A percentile compares a stretch with the other conserved stretches of the same genome.
phyloP scores from a whole-genome alignment of 37 sponge, comb jelly and placozoan species.

The Corticium candelabrum region DNA sequence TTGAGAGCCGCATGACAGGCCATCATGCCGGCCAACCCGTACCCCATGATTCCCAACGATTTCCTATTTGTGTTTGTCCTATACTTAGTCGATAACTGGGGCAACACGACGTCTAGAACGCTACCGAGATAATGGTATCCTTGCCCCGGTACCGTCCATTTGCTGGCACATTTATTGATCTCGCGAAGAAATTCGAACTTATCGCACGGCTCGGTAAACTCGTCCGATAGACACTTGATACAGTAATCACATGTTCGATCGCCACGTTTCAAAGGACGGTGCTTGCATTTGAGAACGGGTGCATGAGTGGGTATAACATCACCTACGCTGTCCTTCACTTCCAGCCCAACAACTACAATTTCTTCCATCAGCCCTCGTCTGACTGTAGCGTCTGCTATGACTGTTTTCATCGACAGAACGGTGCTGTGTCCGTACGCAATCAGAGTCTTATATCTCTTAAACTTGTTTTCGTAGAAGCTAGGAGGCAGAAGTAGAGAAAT shows the following conservation, averaged over 20 bases:
- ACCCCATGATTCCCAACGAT: conserved; percentile 30
- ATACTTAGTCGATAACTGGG: not conserved
- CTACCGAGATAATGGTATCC: not conserved
- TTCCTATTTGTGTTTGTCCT: not conserved
- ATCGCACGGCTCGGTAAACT: not conserved
- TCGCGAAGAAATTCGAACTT: not conserved
- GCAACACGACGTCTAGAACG: not conserved
- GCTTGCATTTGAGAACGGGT: not conserved
- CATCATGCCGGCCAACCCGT: conserved; percentile 28
- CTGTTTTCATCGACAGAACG: not conserved
- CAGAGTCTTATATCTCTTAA: not conserved
- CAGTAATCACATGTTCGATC: not conserved
- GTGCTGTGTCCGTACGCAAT: not conserved
- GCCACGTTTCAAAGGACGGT: not conserved
- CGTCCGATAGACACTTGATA: not conserved
- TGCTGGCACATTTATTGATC: not conserved
- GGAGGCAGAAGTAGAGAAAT: not conserved
- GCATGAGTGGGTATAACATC: not conserved
- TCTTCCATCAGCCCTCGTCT: not conserved
- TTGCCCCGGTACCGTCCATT: not conserved
- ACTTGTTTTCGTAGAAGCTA: not conserved
- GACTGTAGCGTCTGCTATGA: not conserved
- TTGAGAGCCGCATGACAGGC: conserved; percentile 57
- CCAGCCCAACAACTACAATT: not conserved
- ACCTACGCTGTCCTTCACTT: not conserved